These are phyloP conservation scores for Laticauda laticaudata DNA, from an alignment of 2,113 vertebrate genomes.

Conservation along the genomic window DNA sequence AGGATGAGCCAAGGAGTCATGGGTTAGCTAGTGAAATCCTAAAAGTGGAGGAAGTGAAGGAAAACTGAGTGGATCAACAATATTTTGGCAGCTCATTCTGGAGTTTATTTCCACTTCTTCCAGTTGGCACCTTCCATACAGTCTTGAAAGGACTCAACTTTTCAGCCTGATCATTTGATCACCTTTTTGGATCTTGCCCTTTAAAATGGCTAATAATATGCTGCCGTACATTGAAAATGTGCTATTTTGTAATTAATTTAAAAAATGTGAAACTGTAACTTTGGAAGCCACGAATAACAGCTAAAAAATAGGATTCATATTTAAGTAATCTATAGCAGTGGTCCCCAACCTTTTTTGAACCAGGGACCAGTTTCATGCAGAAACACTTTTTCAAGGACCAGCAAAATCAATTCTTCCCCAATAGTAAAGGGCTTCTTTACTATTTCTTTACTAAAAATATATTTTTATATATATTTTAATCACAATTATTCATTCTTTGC, in stretches of 20 bases:
- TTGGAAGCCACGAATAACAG: neutral
- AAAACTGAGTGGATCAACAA: neutral
- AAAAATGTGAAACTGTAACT: neutral
- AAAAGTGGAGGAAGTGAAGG: too few relatives aligned
- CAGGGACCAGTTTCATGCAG: too few relatives aligned
- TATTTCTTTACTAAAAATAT: too few relatives aligned
- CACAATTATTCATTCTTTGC: too few relatives aligned
- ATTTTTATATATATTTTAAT: too few relatives aligned
- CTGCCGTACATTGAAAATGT: neutral
- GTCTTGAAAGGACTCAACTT: neutral
- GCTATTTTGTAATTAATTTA: neutral
- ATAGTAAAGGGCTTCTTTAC: too few relatives aligned
- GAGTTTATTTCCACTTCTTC: neutral
- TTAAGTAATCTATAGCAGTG: neutral
- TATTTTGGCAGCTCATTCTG: neutral
- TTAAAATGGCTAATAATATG: neutral
- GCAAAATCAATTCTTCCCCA: too few relatives aligned
- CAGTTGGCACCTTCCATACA: neutral
- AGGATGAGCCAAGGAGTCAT: neutral
- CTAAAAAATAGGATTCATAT: neutral
- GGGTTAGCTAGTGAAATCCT: neutral
- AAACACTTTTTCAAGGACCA: too few relatives aligned
- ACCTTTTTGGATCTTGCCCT: neutral
- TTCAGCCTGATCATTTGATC: neutral
- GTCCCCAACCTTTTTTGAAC: too few relatives aligned